phyloP scores from a whole-genome alignment of 1,140 invertebrate genomes.

The Eubasilissa regina region DNA sequence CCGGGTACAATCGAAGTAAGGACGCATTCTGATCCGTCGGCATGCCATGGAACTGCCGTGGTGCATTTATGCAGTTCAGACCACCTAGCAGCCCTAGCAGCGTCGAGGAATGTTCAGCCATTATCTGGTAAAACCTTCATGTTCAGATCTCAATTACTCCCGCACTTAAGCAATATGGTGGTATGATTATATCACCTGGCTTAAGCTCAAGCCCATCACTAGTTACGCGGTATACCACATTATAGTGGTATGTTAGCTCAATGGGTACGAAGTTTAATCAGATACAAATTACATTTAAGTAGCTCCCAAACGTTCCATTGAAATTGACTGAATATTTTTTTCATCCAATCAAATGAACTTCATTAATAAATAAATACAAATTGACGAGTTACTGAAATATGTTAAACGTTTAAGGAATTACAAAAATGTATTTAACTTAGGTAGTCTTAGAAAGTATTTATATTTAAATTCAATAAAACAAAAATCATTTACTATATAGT shows the following conservation, averaged over 20 bases:
- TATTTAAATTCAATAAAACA: too few species aligned
- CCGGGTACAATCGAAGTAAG: slow-evolving; percentile 47
- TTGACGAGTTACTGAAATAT: too few species aligned
- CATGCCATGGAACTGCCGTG: slow-evolving; percentile 35
- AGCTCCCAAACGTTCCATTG: slow-evolving; percentile 3
- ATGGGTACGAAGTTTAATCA: not conserved
- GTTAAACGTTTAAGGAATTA: too few species aligned
- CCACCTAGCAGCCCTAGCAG: slow-evolving; percentile 1
- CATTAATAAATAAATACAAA: too few species aligned
- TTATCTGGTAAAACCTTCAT: slow-evolving; percentile 25
- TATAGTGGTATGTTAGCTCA: not conserved
- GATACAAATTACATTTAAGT: slow-evolving; percentile 24
- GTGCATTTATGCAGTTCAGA: slow-evolving; percentile 36
- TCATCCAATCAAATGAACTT: too few species aligned
- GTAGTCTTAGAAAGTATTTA: too few species aligned
- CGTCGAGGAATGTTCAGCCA: slow-evolving; percentile 28
- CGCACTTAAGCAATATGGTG: slow-evolving; percentile 10
- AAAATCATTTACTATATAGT: too few species aligned
- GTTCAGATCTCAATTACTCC: slow-evolving; percentile 33
- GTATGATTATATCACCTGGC: slow-evolving; percentile 30
- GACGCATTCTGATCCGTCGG: slow-evolving; percentile 46
- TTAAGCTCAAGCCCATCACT: slow-evolving; percentile 3
- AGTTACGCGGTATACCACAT: not conserved
- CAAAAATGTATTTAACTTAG: too few species aligned
- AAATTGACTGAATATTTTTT: not conserved